Evolutionary conservation across 2,888 invertebrate genomes (phyloP).

Genomic region (Mesorhabditis spiculigera): DNA sequence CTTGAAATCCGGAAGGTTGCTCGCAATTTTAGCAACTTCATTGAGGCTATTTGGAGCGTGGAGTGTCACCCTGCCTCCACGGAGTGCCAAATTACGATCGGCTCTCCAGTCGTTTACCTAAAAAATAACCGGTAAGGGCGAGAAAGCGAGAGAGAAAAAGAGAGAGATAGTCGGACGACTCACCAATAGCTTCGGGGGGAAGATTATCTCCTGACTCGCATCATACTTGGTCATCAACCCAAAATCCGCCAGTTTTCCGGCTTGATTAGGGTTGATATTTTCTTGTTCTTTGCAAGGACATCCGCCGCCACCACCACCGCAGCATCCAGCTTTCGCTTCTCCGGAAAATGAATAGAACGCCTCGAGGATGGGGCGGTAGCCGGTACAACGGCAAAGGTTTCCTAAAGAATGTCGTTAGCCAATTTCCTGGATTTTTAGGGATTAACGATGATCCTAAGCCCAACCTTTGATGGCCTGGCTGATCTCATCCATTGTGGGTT

Average conservation of each 20-base stretch:
- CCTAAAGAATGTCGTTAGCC: constrained; percentile 63
- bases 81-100: too few relatives aligned
- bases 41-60: neutral
- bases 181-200: constrained; percentile 80
- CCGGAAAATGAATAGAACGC: constrained; percentile 68
- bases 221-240: constrained; percentile 64
- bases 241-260: constrained; percentile 43
- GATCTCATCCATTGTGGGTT: constrained; percentile 63
- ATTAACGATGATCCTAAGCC: too few relatives aligned
- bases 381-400: constrained; percentile 84
- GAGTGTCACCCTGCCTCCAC: neutral
- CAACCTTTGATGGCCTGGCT: constrained; percentile 32
- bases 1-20: neutral
- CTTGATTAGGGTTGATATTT: neutral
- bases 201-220: constrained; percentile 81
- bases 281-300: constrained; percentile 9
- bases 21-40: neutral
- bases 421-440: too few relatives aligned
- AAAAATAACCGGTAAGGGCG: too few relatives aligned
- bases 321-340: constrained; percentile 21
- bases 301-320: constrained; percentile 15
- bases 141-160: too few relatives aligned
- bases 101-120: too few relatives aligned
- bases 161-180: too few relatives aligned
- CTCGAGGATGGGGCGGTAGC: constrained; percentile 85